Evolutionary conservation across 2,888 invertebrate genomes (phyloP).

Genomic region (Agrotis clavis): DNA sequence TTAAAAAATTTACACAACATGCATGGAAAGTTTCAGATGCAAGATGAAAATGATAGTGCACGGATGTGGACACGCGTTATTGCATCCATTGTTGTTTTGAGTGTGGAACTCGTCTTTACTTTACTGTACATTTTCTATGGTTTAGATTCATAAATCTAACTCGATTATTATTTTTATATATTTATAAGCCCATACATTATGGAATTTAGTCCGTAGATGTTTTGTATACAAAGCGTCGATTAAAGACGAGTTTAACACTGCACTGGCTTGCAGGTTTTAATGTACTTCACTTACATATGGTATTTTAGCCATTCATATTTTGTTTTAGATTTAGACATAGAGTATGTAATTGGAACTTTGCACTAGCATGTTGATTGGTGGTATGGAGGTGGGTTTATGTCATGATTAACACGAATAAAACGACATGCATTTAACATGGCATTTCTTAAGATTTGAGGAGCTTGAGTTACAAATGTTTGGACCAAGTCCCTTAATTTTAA

Average conservation of each 20-base stretch:
- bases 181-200: constrained; percentile 20
- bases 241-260: constrained; percentile 44
- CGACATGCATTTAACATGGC: constrained; percentile 77
- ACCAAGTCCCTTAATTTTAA: constrained; percentile 16
- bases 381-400: constrained; percentile 90
- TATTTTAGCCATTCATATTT: constrained; percentile 38
- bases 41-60: constrained; percentile 3
- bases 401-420: constrained; percentile 81
- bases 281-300: constrained; percentile 41
- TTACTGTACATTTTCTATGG: background rate
- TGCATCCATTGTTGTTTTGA: constrained; percentile 34
- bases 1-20: background rate
- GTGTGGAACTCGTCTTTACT: constrained; percentile 42
- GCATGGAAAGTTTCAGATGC: background rate
- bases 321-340: constrained; percentile 50
- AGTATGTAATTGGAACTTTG: constrained; percentile 65
- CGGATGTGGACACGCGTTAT: constrained; percentile 25
- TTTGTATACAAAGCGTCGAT: background rate
- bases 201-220: constrained; percentile 21
- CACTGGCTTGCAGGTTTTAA: constrained; percentile 47
- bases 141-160: constrained; percentile 2
- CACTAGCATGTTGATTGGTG: constrained; percentile 83
- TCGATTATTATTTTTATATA: constrained; percentile 13
- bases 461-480: constrained; percentile 31
- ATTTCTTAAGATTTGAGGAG: constrained; percentile 77